These are phyloP conservation scores for Sisor rabdophorus DNA, from an alignment of 2,113 vertebrate genomes.

Conservation along the genomic window DNA sequence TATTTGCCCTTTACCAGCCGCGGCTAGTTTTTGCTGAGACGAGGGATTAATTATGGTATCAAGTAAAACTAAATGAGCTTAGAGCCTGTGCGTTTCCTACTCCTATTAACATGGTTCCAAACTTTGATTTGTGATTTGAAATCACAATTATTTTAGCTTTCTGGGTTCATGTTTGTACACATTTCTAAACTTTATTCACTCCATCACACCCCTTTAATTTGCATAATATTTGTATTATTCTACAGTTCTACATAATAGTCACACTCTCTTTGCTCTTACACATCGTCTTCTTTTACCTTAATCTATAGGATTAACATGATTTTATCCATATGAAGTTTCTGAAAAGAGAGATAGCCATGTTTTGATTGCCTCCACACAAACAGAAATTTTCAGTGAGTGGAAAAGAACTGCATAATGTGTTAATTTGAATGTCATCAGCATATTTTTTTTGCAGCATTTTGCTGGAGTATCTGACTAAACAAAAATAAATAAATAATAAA, in stretches of 20 bases:
- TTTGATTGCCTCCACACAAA: too few species aligned
- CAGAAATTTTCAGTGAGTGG: too few species aligned
- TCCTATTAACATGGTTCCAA: not conserved
- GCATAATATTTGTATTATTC: not conserved
- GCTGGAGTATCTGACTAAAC: too few species aligned
- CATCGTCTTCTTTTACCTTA: not conserved
- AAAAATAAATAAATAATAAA: too few species aligned
- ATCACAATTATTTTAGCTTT: too few species aligned
- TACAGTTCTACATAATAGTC: not conserved
- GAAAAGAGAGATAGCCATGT: too few species aligned
- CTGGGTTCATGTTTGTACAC: too few species aligned
- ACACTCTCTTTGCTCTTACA: not conserved
- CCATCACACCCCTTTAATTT: not conserved
- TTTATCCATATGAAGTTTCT: too few species aligned
- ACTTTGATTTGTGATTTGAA: too few species aligned
- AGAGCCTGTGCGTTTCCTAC: not conserved
- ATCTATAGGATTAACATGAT: not conserved
- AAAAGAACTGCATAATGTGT: too few species aligned
- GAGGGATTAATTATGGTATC: not conserved
- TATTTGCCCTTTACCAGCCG: not conserved
- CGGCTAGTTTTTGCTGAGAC: not conserved
- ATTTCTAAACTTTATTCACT: not conserved
- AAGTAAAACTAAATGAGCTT: not conserved
- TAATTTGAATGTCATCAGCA: too few species aligned
- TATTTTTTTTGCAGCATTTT: too few species aligned